A percentile compares a stretch with the other conserved stretches of the same genome.
Conservation (phyloP, 1,140 invertebrate genomes). For the Platorchestia sp. region DNA sequence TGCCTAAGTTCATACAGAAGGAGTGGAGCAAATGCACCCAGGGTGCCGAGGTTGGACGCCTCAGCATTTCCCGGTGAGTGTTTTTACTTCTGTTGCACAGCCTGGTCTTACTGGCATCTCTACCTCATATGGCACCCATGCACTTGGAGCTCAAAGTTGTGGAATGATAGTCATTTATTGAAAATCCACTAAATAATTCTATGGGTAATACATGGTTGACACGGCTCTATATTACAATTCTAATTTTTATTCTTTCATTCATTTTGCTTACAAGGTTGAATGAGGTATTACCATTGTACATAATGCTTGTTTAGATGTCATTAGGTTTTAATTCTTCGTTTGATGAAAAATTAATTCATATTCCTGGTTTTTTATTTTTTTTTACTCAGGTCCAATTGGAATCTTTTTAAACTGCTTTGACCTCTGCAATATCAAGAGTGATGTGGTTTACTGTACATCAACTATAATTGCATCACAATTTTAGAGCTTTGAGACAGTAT, state of each 20-base stretch:
- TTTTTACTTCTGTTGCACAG: neutral
- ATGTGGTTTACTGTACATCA: neutral
- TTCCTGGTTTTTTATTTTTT: neutral
- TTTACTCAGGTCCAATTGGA: neutral
- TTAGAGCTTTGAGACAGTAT: neutral
- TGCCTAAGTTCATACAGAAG: neutral
- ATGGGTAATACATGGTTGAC: neutral
- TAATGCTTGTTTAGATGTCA: neutral
- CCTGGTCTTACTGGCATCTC: neutral
- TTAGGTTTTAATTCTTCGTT: neutral
- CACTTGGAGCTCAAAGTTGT: neutral
- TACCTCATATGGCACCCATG: neutral
- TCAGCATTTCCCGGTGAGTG: conserved; percentile 11
- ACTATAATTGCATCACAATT: neutral
- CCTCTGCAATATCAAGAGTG: neutral
- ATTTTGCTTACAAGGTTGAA: neutral
- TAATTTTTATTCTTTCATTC: neutral
- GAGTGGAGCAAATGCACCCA: conserved; percentile 7
- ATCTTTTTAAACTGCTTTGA: neutral
- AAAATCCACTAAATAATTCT: neutral
- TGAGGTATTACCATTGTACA: neutral
- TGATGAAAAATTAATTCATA: neutral
- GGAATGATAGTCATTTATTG: neutral
- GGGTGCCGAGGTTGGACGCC: conserved; percentile 8
- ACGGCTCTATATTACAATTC: neutral